Percentiles rank a stretch among this genome's conserved stretches.
Evolutionary conservation across 2,888 invertebrate genomes (phyloP).

Genomic region (Pseudococcus viburni): DNA sequence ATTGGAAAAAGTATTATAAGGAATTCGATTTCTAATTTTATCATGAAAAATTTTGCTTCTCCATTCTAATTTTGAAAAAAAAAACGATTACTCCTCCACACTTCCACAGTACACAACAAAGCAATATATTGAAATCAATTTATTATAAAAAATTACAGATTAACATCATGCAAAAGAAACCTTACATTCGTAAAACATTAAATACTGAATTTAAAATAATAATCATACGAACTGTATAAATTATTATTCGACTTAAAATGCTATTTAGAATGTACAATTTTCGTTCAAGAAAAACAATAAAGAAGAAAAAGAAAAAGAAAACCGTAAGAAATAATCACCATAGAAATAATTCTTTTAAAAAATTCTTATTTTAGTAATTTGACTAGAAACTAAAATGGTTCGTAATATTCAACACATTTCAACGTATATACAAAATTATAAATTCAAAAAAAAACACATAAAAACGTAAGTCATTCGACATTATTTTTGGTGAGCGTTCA

Average conservation of each 20-base stretch:
- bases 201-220: slow-evolving; percentile 56
- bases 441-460: slow-evolving; percentile 33
- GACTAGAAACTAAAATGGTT: slow-evolving; percentile 65
- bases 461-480: neutral
- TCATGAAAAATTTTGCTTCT: no score
- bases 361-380: slow-evolving; percentile 45
- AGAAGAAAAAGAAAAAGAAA: slow-evolving; percentile 12
- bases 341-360: slow-evolving; percentile 26
- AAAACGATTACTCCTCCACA: no score
- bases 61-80: no score
- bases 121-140: neutral
- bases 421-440: slow-evolving; percentile 24
- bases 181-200: slow-evolving; percentile 34
- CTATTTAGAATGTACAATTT: slow-evolving; percentile 63
- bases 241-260: slow-evolving; percentile 57
- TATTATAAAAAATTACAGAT: slow-evolving; percentile 46
- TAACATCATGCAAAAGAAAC: slow-evolving; percentile 57
- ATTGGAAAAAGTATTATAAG: no score
- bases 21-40: no score
- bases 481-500: slow-evolving; percentile 37
- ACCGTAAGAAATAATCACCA: slow-evolving; percentile 22
- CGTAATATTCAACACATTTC: slow-evolving; percentile 38
- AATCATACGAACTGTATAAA: slow-evolving; percentile 48
- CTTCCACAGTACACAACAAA: neutral
- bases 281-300: slow-evolving; percentile 12